Evolutionary conservation across 2,888 invertebrate species (phyloP).

Genomic region (Autographa pulchrina): DNA sequence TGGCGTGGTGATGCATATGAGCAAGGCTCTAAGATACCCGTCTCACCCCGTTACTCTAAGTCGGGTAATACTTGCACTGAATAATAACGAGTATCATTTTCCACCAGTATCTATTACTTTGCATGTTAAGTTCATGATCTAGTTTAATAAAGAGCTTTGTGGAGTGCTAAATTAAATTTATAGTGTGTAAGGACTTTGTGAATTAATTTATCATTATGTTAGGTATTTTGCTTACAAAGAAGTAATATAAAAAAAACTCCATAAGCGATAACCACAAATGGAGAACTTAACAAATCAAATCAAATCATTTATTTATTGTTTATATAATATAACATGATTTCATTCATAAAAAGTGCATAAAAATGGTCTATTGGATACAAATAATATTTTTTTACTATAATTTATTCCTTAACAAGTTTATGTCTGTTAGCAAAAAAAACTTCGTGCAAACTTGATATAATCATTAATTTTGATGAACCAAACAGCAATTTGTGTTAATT

Average conservation of each 20-base stretch:
- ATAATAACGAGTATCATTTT: constrained; percentile 30
- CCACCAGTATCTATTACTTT: not conserved
- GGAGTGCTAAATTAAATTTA: not conserved
- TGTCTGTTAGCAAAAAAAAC: not conserved
- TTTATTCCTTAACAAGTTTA: no score
- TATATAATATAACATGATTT: no score
- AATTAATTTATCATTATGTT: not conserved
- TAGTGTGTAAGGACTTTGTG: not conserved
- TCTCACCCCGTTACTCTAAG: constrained; percentile 22
- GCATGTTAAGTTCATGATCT: not conserved
- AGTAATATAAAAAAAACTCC: no score
- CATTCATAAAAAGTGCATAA: no score
- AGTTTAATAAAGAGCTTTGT: not conserved
- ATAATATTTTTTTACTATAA: no score
- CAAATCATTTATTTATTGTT: no score
- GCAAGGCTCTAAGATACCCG: constrained; percentile 33
- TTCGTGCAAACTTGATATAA: not conserved
- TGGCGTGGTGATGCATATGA: constrained; percentile 27
- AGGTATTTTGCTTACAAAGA: no score
- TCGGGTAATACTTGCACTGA: constrained; percentile 24
- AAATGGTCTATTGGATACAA: no score
- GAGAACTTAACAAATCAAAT: no score
- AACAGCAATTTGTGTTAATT: not conserved
- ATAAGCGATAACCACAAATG: no score
- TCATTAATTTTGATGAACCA: not conserved